These are phyloP conservation scores for Grammomys surdaster DNA, from an alignment of 2,113 vertebrate species.

Conservation along the genomic window DNA sequence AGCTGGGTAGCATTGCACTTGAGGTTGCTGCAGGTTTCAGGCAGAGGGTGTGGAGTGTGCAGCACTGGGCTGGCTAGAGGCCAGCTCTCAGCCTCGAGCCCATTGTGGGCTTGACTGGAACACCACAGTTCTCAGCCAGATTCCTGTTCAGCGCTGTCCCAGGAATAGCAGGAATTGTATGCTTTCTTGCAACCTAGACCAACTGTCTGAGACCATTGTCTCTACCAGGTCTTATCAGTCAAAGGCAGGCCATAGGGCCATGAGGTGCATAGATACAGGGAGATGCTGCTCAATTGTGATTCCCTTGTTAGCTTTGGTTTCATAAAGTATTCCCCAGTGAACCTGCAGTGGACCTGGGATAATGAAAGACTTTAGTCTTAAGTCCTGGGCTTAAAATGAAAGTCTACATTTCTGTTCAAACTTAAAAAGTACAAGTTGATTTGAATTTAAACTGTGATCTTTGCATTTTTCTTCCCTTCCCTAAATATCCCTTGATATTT, in stretches of 20 bases:
- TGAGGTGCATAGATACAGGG: background rate
- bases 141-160: background rate
- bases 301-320: background rate
- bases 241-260: background rate
- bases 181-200: background rate
- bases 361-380: constrained; percentile 11
- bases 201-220: background rate
- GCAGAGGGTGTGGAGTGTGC: background rate
- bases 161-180: background rate
- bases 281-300: background rate
- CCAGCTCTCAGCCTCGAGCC: background rate
- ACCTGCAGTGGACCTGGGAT: background rate
- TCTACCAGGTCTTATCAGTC: background rate
- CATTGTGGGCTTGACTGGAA: background rate
- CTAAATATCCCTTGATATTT: background rate
- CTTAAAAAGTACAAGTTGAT: constrained; percentile 11
- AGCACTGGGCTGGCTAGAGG: background rate
- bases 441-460: background rate
- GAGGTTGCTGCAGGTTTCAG: background rate
- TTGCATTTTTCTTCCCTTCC: background rate
- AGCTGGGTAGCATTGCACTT: too few relatives aligned
- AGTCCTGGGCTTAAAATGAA: constrained; percentile 7
- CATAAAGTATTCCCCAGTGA: background rate
- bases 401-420: constrained; percentile 9
- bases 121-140: background rate